Conservation (phyloP, 1,140 invertebrate genomes). For the Heliothis subflexa region DNA sequence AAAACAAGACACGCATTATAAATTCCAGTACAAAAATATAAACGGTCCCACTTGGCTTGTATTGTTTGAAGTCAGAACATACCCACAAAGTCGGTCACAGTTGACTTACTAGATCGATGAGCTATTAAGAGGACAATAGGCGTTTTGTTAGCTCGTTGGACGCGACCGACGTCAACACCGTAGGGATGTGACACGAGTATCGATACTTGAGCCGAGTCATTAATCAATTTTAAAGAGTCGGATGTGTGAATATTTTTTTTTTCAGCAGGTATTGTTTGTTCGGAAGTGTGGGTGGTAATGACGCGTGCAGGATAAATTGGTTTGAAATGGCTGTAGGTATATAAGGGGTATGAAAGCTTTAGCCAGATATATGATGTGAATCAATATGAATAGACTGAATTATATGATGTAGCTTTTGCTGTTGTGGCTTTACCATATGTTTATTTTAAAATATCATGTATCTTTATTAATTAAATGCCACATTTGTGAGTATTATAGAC, state of each 20-base stretch:
- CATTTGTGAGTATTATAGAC: no score
- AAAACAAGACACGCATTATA: not conserved
- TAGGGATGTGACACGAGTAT: conserved; percentile 21
- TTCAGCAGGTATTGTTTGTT: no score
- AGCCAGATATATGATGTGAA: no score
- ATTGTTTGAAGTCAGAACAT: not conserved
- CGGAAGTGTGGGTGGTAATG: no score
- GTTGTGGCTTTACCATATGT: no score
- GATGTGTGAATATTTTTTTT: not conserved
- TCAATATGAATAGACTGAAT: no score
- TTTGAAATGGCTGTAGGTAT: no score
- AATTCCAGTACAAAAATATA: not conserved
- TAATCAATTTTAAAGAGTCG: not conserved
- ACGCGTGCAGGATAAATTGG: no score
- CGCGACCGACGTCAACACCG: conserved; percentile 40
- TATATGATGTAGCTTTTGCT: no score
- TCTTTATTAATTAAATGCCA: no score
- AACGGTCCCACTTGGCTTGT: not conserved
- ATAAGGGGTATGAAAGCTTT: no score
- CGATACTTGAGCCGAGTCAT: not conserved
- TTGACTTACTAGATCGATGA: conserved; percentile 63
- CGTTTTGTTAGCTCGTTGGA: conserved; percentile 62
- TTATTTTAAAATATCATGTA: no score
- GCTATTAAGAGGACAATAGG: conserved; percentile 66
- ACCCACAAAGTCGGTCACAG: conserved; percentile 52